A percentile compares a stretch with the other conserved stretches of the same genome.
These are phyloP conservation scores for Nephrotoma flavescens DNA, from an alignment of 2,888 invertebrate species.

Conservation along the genomic window DNA sequence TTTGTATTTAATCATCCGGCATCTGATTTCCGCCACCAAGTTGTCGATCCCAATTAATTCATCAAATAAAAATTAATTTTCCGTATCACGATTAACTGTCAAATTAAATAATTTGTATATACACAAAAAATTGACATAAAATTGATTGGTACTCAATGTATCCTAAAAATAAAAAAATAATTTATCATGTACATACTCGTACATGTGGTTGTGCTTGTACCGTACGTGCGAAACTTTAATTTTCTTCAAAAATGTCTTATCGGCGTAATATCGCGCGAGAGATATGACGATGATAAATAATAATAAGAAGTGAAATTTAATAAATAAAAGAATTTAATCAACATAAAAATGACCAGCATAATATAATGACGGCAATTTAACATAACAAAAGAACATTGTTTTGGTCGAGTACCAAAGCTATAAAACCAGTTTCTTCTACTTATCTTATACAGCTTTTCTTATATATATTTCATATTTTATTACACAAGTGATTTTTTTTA, in stretches of 20 bases:
- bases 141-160: not conserved
- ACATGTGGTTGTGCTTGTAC: too few relatives aligned
- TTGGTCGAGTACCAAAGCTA: not conserved
- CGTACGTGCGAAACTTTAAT: not conserved
- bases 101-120: not conserved
- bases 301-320: not conserved
- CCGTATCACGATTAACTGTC: not conserved
- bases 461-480: not conserved
- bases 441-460: not conserved
- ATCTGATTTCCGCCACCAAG: not conserved
- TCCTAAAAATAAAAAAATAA: not conserved
- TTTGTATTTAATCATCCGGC: not conserved
- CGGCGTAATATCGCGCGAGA: not conserved
- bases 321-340: not conserved
- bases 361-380: not conserved
- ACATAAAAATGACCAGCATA: not conserved
- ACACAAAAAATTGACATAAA: not conserved
- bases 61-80: not conserved
- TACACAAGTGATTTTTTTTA: not conserved
- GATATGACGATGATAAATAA: not conserved
- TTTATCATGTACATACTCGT: not conserved
- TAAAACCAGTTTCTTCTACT: not conserved
- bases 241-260: not conserved
- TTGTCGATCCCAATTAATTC: not conserved
- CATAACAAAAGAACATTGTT: not conserved